phyloP scores from a whole-genome alignment of 2,113 vertebrate species.

The Sorex araneus region DNA sequence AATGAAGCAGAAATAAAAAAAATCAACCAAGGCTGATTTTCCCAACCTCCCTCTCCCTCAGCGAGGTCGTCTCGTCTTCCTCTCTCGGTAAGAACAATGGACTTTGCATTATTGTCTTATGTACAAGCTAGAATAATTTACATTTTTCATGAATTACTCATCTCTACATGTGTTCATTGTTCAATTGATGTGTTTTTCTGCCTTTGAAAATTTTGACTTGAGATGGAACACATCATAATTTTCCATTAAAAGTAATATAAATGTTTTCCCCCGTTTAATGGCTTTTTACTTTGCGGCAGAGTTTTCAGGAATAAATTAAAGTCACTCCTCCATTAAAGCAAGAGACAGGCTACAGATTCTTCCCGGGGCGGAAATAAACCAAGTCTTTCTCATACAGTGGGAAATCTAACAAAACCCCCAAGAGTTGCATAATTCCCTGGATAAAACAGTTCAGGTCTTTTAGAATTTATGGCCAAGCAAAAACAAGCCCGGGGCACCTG shows the following conservation, averaged over 20 bases:
- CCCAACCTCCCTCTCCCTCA: not conserved
- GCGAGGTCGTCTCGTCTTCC: not conserved
- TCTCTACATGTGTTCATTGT: conserved; percentile 40
- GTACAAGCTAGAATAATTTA: not conserved
- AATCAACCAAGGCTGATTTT: not conserved
- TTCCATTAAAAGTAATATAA: conserved; percentile 8
- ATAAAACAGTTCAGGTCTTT: too few species aligned
- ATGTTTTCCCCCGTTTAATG: not conserved
- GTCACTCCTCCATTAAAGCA: not conserved
- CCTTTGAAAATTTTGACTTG: conserved; percentile 39
- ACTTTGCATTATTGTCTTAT: not conserved
- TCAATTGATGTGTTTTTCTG: conserved; percentile 1
- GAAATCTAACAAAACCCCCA: not conserved
- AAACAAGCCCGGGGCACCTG: too few species aligned
- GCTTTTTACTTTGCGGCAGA: conserved; percentile 38
- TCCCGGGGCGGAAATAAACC: not conserved
- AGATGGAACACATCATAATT: not conserved
- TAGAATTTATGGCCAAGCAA: too few species aligned
- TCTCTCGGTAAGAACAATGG: not conserved
- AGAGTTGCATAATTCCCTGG: not conserved
- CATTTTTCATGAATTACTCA: not conserved
- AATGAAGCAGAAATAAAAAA: not conserved
- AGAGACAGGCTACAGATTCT: not conserved
- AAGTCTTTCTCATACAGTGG: not conserved
- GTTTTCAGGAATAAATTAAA: conserved; percentile 43